Conservation (phyloP, 2,797 vertebrate species). For the Cynodonichthys magdalenae region DNA sequence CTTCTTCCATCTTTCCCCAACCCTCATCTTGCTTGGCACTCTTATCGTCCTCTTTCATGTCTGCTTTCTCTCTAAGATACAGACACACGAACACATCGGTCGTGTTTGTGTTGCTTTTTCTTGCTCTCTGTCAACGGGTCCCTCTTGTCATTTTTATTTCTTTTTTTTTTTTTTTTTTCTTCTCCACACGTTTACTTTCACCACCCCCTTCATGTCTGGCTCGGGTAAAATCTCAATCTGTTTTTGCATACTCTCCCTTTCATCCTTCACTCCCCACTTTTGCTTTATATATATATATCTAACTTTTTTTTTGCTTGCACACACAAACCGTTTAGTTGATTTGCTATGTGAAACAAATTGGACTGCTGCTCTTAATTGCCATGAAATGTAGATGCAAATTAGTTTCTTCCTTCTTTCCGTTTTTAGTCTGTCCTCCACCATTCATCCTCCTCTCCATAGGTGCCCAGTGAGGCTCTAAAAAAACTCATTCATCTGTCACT, state of each 20-base stretch:
- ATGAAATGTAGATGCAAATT: slow-evolving; percentile 70
- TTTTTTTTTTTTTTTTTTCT: slow-evolving; percentile 27
- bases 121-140: slow-evolving; percentile 22
- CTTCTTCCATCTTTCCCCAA: slow-evolving; percentile 33
- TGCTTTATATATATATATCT: slow-evolving; percentile 14
- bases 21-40: slow-evolving; percentile 39
- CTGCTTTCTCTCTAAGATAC: slow-evolving; percentile 18
- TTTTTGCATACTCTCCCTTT: slow-evolving; percentile 65
- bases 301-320: slow-evolving; percentile 15
- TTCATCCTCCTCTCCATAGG: slow-evolving; percentile 40
- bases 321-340: slow-evolving; percentile 47
- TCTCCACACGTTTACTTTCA: slow-evolving; percentile 36
- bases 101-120: slow-evolving; percentile 43
- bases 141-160: slow-evolving; percentile 28
- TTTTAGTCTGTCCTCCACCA: slow-evolving; percentile 27
- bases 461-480: slow-evolving; percentile 35
- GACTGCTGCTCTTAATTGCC: slow-evolving; percentile 65
- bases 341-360: slow-evolving; percentile 65
- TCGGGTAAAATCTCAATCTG: slow-evolving; percentile 63
- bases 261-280: slow-evolving; percentile 38
- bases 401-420: slow-evolving; percentile 32
- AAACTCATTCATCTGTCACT: slow-evolving; percentile 44
- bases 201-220: slow-evolving; percentile 41
- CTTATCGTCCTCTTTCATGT: slow-evolving; percentile 65
- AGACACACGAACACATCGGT: slow-evolving; percentile 38